A percentile compares a stretch with the other conserved stretches of the same genome.
Conservation (phyloP, 2,113 vertebrate genomes). For the Syngnathoides biaculeatus region DNA sequence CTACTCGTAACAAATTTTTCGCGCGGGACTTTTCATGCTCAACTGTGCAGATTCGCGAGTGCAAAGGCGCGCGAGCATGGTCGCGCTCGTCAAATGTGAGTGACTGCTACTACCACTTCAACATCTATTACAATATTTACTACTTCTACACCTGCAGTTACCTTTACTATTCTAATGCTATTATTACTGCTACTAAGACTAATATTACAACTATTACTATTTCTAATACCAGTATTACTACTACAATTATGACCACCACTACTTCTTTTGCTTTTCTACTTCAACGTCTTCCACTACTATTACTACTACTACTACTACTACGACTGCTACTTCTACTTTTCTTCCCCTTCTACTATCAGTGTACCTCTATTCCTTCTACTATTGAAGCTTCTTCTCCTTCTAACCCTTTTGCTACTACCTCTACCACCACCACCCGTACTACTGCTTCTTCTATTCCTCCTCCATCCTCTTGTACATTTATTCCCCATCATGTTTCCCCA, state of each 20-base stretch:
- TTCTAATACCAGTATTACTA: not conserved
- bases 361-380: not conserved
- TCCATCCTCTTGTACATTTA: too few species aligned
- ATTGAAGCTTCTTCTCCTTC: not conserved
- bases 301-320: not conserved
- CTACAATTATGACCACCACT: not conserved
- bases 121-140: not conserved
- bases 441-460: not conserved
- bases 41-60: too few species aligned
- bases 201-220: too few species aligned
- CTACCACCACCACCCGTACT: not conserved
- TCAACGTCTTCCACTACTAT: not conserved
- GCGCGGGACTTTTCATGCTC: too few species aligned
- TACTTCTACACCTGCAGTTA: not conserved
- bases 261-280: not conserved
- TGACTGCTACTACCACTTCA: not conserved
- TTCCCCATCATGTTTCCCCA: conserved; percentile 20
- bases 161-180: not conserved
- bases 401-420: not conserved
- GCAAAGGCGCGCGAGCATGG: too few species aligned
- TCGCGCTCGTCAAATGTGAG: too few species aligned
- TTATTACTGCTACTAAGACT: not conserved
- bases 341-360: not conserved
- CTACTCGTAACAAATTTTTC: too few species aligned
- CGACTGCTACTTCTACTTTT: too few species aligned